These are phyloP conservation scores for Sarcophaga subvicina DNA, from an alignment of 2,888 invertebrate genomes.

Conservation along the genomic window DNA sequence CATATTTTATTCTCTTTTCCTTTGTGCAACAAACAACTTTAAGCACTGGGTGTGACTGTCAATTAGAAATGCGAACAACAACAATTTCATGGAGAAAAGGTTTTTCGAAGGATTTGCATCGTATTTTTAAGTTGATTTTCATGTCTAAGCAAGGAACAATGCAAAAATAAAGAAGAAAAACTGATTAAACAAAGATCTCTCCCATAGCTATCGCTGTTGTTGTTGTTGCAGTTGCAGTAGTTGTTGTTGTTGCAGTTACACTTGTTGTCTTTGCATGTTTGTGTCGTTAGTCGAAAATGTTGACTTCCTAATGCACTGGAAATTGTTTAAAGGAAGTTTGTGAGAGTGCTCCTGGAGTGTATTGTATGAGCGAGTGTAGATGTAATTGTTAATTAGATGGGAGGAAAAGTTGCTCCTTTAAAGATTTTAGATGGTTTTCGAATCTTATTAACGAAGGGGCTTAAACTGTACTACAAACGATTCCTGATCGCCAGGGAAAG, in stretches of 20 bases:
- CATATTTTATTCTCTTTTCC: background rate
- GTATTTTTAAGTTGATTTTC: conserved; percentile 46
- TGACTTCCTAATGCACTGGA: conserved; percentile 4
- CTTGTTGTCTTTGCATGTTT: conserved; percentile 16
- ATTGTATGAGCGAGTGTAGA: background rate
- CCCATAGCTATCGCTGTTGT: background rate
- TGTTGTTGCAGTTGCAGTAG: background rate
- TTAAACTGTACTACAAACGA: too few species aligned
- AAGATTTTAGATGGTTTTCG: background rate
- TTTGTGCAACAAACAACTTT: background rate
- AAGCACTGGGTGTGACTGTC: conserved; percentile 62
- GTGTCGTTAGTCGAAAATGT: conserved; percentile 5
- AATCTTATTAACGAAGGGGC: too few species aligned
- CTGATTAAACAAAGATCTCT: conserved; percentile 21
- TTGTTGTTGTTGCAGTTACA: background rate
- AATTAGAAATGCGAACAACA: conserved; percentile 24
- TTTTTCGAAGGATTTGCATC: conserved; percentile 50
- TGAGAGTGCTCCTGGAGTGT: background rate
- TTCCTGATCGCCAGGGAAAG: too few species aligned
- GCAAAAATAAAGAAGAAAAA: conserved; percentile 70
- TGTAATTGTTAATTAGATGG: background rate
- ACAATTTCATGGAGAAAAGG: background rate
- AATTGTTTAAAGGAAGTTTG: background rate
- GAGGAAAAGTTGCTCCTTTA: background rate
- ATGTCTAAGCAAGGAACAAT: conserved; percentile 76